A percentile compares a stretch with the other conserved stretches of the same genome.
phyloP scores from a whole-genome alignment of 2,888 invertebrate species.

The Standfussiana lucernea region DNA sequence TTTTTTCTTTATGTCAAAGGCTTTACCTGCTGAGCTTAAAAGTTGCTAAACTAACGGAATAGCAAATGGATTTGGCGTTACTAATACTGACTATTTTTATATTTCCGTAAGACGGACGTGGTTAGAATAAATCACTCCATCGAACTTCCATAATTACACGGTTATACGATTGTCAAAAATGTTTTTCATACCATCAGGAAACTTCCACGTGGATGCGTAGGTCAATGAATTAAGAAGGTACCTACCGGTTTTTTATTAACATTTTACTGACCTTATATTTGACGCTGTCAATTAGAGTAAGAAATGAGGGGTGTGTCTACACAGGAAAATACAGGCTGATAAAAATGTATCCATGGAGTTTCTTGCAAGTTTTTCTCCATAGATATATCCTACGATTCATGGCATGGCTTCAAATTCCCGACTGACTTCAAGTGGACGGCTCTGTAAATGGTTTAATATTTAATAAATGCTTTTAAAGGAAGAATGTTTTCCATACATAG shows the following conservation, averaged over 20 bases:
- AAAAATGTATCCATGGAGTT: background rate
- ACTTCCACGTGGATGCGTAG: conserved; percentile 18
- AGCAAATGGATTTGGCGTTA: conserved; percentile 20
- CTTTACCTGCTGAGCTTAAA: background rate
- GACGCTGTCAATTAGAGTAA: conserved; percentile 1
- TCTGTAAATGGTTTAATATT: background rate
- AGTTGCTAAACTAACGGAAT: conserved; percentile 44
- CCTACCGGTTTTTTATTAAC: conserved; percentile 3
- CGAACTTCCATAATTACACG: conserved; percentile 3
- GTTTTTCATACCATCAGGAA: background rate
- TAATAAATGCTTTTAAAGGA: background rate
- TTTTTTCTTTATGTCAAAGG: background rate
- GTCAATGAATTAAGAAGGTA: conserved; percentile 29
- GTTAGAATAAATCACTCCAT: conserved; percentile 31
- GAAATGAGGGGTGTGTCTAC: background rate
- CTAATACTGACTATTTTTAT: conserved; percentile 43
- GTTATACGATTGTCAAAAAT: conserved; percentile 20
- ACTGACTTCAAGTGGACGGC: background rate
- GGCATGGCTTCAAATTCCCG: no score
- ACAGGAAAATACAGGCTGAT: background rate
- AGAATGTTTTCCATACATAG: no score
- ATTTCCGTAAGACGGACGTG: conserved; percentile 53
- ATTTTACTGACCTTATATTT: conserved; percentile 21
- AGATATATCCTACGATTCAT: background rate
- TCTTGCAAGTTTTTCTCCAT: background rate